Base-by-base conservation (phyloP, 2,888 invertebrate species). In the Drosophila pegasa region DNA sequence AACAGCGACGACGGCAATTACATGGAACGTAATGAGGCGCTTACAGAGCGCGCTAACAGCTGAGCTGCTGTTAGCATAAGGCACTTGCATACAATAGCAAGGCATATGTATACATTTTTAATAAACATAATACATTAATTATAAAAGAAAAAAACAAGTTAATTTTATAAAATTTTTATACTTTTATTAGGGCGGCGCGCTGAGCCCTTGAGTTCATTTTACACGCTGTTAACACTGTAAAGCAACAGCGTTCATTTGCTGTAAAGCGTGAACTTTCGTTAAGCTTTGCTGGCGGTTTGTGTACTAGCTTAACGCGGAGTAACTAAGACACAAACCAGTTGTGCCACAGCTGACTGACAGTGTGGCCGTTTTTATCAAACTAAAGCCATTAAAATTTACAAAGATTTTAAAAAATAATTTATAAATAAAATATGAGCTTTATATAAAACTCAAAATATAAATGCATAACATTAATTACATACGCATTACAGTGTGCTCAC, bases 11-110 rank as follows among this genome's bases (percentile, higher is more conserved):
- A 6, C n/a, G 18, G 9, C 22, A 22, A 25, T 58, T 58, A 70
- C 75, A 73, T 37, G 27, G 59, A 33, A 33, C 22, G 31, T 75
- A 63, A 63, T 69, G 60, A 40, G n/a, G 12, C 18, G n/a, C 0
- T 55, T 35, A 55, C 35, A 47, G 22, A 2, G 10, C 8, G 9
- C 2, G 4, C 1, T 37, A 16, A 22, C 25, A 25, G 6, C n/a
- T n/a, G n/a, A n/a, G n/a, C n/a, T 1, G 18, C 38, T 3, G 9
- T 3, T n/a, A 22, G 0, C 3, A 6, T n/a, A 4, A 27, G 9
- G 4, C 14, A 3, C 3, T 40, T 40, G 20, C 9, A n/a, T n/a
- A n/a, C n/a, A n/a, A n/a, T n/a, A n/a, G n/a, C n/a, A n/a, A n/a
- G n/a, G n/a, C n/a, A n/a, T n/a, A n/a, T 6, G 33, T 4, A 33